Conservation (phyloP, 2,113 vertebrate genomes). For the Misgurnus anguillicaudatus region DNA sequence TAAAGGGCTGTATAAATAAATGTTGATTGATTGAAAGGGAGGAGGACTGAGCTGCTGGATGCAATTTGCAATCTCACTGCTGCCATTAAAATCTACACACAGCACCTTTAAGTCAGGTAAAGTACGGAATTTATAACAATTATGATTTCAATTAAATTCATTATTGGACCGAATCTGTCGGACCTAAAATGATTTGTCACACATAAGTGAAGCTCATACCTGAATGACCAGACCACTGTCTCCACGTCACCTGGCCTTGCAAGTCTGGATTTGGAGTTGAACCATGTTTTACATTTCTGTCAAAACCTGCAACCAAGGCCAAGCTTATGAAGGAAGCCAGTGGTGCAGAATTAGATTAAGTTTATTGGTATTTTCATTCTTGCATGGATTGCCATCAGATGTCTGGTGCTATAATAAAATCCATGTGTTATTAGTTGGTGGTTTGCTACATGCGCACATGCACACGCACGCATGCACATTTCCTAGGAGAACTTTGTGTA, state of each 20-base stretch:
- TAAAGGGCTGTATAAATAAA: too few relatives aligned
- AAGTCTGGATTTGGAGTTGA: constrained; percentile 10
- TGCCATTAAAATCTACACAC: too few relatives aligned
- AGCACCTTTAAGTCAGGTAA: too few relatives aligned
- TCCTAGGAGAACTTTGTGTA: constrained; percentile 12
- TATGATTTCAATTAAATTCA: not conserved
- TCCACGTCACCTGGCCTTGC: constrained; percentile 35
- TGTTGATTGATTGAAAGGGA: too few relatives aligned
- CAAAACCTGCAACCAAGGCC: constrained; percentile 21
- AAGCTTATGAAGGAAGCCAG: constrained; percentile 32
- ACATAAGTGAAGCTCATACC: not conserved
- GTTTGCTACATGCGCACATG: constrained; percentile 1
- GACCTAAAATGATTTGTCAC: not conserved
- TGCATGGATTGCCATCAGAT: constrained; percentile 44
- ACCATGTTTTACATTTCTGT: constrained; percentile 29
- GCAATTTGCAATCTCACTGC: too few relatives aligned
- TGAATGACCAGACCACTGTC: not conserved
- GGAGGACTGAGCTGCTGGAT: too few relatives aligned
- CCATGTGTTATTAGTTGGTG: constrained; percentile 27
- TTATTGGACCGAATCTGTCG: not conserved
- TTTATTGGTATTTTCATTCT: constrained; percentile 50
- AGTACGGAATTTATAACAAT: too few relatives aligned
- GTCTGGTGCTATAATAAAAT: constrained; percentile 42
- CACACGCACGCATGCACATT: not conserved
- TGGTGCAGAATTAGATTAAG: constrained; percentile 42